Evolutionary conservation across 1,140 invertebrate species (phyloP), one percentile per base, ranked within the genome.

Genomic region (Dendroctonus ponderosae): DNA sequence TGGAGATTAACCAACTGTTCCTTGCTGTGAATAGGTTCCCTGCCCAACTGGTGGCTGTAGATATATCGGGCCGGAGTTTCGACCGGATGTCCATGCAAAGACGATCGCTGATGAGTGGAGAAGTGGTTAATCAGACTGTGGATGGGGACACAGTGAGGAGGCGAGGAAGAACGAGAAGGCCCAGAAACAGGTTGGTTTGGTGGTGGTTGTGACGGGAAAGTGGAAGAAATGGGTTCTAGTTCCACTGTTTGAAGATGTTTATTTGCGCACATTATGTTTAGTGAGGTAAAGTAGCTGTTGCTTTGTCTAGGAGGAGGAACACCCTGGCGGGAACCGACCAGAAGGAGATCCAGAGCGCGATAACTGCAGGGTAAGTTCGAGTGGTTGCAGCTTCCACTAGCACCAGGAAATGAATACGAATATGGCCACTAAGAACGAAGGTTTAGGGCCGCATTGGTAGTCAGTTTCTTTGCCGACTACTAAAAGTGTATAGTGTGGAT

Each of bases 271-370:
- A 26, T 26, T 26, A 26, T 26, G 26, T 26, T 26, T 26, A 26
- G 26, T 26, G 26, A 26, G 26, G 26, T 26, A 26, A 26, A 26
- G 26, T 26, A 26, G 26, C 26, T 26, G 26, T 26, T 26, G 26
- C 26, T 26, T 26, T 26, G 26, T 66, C 52, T 8, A 66, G 64
- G 42, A 51, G 92, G 84, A 84, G 92, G 78, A 94, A 94, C 78
- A 94, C 92, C 71, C 91, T 94, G 76, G 91, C 92, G 70, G 91
- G 92, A 72, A 92, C 89, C 69, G 90, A 92, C 84, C 87, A 91
- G 74, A 91, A 91, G 80, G 91, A 93, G 83, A 89, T 93, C 80
- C 85, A 87, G 80, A 87, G 90, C 80, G 89, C 88, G 77, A 83
- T 89, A 70, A 70, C 71, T 8, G 87, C 86, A 81, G 88, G 87